phyloP scores from a whole-genome alignment of 2,797 vertebrate genomes.

The Phalloptychus januarius region DNA sequence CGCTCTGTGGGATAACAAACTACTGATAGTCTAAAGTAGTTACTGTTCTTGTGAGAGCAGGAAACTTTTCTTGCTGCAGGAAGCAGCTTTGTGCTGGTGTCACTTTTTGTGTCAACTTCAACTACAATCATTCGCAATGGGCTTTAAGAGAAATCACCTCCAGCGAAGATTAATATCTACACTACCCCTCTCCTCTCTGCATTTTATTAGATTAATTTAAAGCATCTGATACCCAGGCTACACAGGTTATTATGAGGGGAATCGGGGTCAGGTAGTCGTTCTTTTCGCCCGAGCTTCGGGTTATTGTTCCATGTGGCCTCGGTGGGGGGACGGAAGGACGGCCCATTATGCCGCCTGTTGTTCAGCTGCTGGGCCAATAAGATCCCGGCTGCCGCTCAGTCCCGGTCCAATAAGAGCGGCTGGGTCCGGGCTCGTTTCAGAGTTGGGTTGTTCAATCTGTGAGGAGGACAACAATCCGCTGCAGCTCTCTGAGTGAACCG shows the following conservation, averaged over 20 bases:
- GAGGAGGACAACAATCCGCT: conserved; percentile 73
- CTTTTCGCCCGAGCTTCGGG: conserved; percentile 22
- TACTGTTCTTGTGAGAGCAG: not conserved
- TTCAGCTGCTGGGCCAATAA: conserved; percentile 74
- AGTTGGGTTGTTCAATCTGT: conserved; percentile 77
- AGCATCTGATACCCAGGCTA: conserved; percentile 7
- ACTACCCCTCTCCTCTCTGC: not conserved
- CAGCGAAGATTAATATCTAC: not conserved
- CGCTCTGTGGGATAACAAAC: not conserved
- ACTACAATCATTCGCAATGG: not conserved
- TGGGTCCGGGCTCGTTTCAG: conserved; percentile 62
- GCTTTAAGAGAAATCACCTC: not conserved
- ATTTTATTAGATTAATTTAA: not conserved
- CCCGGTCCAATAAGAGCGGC: conserved; percentile 75
- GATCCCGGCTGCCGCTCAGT: conserved; percentile 51
- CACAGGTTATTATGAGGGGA: conserved; percentile 19
- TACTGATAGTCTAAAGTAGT: not conserved
- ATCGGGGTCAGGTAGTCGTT: not conserved
- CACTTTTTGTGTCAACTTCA: not conserved
- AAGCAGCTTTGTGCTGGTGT: not conserved
- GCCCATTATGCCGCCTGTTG: conserved; percentile 76
- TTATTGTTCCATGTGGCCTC: conserved; percentile 75
- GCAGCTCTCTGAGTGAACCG: conserved; percentile 54
- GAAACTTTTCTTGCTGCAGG: not conserved
- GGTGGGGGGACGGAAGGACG: conserved; percentile 63